A percentile compares a stretch with the other conserved stretches of the same genome.
Conservation (phyloP, 2,888 invertebrate genomes). For the Standfussiana lucernea region DNA sequence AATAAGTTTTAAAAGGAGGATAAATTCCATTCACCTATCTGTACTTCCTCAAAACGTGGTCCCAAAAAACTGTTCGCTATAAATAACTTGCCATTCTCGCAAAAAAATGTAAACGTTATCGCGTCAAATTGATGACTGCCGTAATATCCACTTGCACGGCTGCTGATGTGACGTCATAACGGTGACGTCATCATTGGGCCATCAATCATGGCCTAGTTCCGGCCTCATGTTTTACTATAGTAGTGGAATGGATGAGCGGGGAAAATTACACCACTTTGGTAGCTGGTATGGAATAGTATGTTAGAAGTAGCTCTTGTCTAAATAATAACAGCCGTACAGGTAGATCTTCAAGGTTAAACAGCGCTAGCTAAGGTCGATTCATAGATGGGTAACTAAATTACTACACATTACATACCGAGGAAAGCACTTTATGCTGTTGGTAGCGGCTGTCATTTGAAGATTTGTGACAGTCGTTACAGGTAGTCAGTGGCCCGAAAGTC, state of each 20-base stretch:
- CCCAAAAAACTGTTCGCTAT: constrained; percentile 28
- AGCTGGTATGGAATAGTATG: not conserved
- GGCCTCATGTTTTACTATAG: constrained; percentile 26
- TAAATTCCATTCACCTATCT: not conserved
- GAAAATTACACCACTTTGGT: not conserved
- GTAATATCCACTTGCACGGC: constrained; percentile 56
- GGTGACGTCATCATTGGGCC: constrained; percentile 42
- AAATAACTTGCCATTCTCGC: constrained; percentile 25
- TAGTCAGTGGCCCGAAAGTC: not conserved
- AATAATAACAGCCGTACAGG: not conserved
- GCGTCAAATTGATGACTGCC: constrained; percentile 61
- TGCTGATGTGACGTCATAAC: constrained; percentile 44
- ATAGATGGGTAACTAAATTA: not conserved
- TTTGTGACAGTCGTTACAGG: not conserved
- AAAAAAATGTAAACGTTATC: constrained; percentile 37
- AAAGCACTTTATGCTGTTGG: not conserved
- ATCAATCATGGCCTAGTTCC: constrained; percentile 56
- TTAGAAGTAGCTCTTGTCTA: not conserved
- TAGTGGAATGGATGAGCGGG: constrained; percentile 4
- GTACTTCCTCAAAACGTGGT: not conserved
- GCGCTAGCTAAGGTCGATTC: not conserved
- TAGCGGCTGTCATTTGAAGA: not conserved
- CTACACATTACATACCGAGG: not conserved
- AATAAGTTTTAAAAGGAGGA: not conserved
- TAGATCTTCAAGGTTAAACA: not conserved